Evolutionary conservation across 2,888 invertebrate species (phyloP).

Genomic region (Athetis lepigone): DNA sequence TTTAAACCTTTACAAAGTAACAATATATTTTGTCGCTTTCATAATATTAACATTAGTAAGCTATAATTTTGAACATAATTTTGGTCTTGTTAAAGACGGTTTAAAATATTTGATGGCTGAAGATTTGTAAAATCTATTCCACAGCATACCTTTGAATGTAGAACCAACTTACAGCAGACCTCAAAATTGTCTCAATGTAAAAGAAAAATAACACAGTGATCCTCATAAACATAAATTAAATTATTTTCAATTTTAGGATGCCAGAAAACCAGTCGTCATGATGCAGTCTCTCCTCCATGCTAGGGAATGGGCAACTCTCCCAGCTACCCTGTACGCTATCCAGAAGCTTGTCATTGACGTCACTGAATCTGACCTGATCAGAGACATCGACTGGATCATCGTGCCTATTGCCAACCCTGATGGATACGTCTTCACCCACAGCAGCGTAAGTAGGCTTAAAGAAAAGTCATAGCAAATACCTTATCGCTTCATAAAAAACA

Average conservation of each 20-base stretch:
- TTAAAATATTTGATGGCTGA: not conserved
- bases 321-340: slow-evolving; percentile 92
- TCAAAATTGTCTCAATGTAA: not conserved
- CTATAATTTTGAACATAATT: too few relatives aligned
- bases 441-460: slow-evolving; percentile 72
- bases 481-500: too few relatives aligned
- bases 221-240: not conserved
- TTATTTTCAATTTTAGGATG: slow-evolving; percentile 67
- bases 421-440: slow-evolving; percentile 92
- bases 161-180: not conserved
- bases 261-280: slow-evolving; percentile 89
- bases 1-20: too few relatives aligned
- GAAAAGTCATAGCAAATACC: too few relatives aligned
- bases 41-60: not conserved
- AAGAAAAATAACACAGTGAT: too few relatives aligned
- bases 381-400: slow-evolving; percentile 92
- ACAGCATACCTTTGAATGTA: too few relatives aligned
- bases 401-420: slow-evolving; percentile 93
- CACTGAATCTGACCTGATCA: slow-evolving; percentile 86
- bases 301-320: slow-evolving; percentile 93
- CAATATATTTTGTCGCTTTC: too few relatives aligned
- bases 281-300: slow-evolving; percentile 91
- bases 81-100: too few relatives aligned
- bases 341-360: slow-evolving; percentile 91
- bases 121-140: not conserved